phyloP scores from a whole-genome alignment of 2,888 invertebrate species.

The Sclerodermus sp. region DNA sequence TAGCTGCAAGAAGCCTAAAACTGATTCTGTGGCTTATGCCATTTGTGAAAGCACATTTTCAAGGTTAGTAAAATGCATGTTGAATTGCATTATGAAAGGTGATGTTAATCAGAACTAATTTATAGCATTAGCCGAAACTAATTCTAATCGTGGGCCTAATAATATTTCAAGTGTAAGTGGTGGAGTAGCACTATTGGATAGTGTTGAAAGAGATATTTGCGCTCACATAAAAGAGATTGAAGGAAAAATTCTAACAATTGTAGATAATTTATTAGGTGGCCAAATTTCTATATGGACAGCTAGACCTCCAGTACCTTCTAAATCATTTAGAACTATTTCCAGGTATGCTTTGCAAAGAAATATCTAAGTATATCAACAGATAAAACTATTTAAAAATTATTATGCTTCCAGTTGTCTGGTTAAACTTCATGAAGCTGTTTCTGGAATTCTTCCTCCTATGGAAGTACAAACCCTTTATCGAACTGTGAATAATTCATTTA shows the following conservation, averaged over 20 bases:
- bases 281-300: slow-evolving; percentile 90
- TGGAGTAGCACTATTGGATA: slow-evolving; percentile 61
- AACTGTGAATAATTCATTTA: slow-evolving; percentile 82
- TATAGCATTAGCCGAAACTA: slow-evolving; percentile 46
- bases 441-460: slow-evolving; percentile 77
- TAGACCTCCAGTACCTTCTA: slow-evolving; percentile 92
- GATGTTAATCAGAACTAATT: slow-evolving; percentile 1
- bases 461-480: slow-evolving; percentile 78
- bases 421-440: slow-evolving; percentile 88
- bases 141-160: slow-evolving; percentile 39
- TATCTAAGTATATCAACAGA: not conserved
- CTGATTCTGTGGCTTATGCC: slow-evolving; percentile 80
- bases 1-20: slow-evolving; percentile 82
- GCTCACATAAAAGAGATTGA: slow-evolving; percentile 93
- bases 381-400: slow-evolving; percentile 1
- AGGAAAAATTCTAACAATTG: slow-evolving; percentile 86
- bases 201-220: slow-evolving; percentile 76
- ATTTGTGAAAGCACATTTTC: slow-evolving; percentile 71
- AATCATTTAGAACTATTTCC: slow-evolving; percentile 83
- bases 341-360: slow-evolving; percentile 53
- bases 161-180: slow-evolving; percentile 43
- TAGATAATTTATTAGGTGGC: slow-evolving; percentile 79
- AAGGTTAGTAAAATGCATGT: slow-evolving; percentile 52
- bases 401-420: slow-evolving; percentile 59
- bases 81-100: slow-evolving; percentile 53